Base-by-base conservation (phyloP, 2,888 invertebrate genomes). In the Hesperia comma region DNA sequence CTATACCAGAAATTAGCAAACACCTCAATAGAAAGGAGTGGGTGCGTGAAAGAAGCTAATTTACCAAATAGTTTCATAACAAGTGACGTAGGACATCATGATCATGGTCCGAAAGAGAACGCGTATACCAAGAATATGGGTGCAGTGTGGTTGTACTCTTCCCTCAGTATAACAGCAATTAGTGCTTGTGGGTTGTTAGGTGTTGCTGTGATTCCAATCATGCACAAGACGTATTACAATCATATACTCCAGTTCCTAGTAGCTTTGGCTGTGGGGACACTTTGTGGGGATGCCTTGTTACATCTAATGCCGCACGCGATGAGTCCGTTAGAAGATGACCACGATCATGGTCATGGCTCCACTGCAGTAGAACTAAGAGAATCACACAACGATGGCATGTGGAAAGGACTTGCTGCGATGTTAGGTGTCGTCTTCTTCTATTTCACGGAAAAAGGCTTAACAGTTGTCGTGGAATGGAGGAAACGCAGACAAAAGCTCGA, bases 271-370 rank as follows among this genome's bases (percentile, higher is more conserved):
- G 97, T 99, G 40, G 99, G 98, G 0, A 97, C 98, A 0, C 90
- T 98, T 68, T 96, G 97, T 55, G 98, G 98, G 0, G 99, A 99
- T 88, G 98, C 98, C 0, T 89, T 99, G 54, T 90, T 99, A 68
- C 99, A 99, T 93, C 94, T 99, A 33, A 93, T 99, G 84, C 99
- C 99, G 19, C 98, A 98, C 82, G 97, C 97, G 68, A 95, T 93
- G 92, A 85, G 86, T 49, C 88, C 93, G 0, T 70, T 77, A 1
- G 79, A 79, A 6, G 83, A 87, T 10, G 77, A 77, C 1, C 82
- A 86, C 12, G 76, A 68, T 2, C 69, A 77, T 2, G 73, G 70
- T 0, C 78, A 73, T 0, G 49, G 49, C 17, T 46, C 46, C 19
- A 49, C 49, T 1, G 82, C 71, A 0, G 56, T 77, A 32, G 80